Evolutionary conservation across 2,113 vertebrate species (phyloP), one percentile per base, ranked within the genome.

Genomic region (Butorides virescens): DNA sequence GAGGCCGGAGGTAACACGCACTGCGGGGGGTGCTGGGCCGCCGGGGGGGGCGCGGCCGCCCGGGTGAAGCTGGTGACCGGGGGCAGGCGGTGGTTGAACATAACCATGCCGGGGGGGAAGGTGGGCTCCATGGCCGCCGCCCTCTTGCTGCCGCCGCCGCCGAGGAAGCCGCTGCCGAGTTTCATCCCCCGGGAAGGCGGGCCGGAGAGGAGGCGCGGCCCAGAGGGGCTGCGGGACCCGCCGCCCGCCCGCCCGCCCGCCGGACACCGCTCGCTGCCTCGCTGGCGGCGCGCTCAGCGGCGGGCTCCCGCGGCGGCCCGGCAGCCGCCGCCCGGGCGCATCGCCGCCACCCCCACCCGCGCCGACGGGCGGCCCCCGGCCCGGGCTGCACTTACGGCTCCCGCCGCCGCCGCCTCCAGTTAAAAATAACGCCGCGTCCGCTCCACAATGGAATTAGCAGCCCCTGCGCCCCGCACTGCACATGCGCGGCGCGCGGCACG

Each of bases 11-110:
- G 75, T 67, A 98, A 93, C 97, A 97, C 98, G 96, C 98, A 98
- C 81, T 96, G 98, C 99, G 99, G n/a, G 97, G 98, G 98, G 86
- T 99, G 98, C 99, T 99, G 49, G 98, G 97, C 98, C 74, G 99
- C 98, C 30, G 99, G 97, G 97, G 98, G 98, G 66, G 95, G 96
- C 59, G 99, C 99, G 85, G 99, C 98, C 93, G 99, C 98, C 88
- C 99, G 98, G n/a, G 99, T 98, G 96, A 99, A 99, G 98, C 99
- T 99, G 98, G 99, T 99, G 97, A 99, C 99, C 42, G 99, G 99
- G 61, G 99, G 99, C 90, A 99, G 97, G 95, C 99, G 98, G 98
- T 99, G 99, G 98, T 99, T 99, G 98, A 99, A 99, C 99, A 99
- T 99, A 88, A 99, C 98, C 99, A 99, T 99, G 97, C 99, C 97